These are phyloP conservation scores for Ellobius talpinus DNA, from an alignment of 2,113 vertebrate genomes.

Conservation along the genomic window DNA sequence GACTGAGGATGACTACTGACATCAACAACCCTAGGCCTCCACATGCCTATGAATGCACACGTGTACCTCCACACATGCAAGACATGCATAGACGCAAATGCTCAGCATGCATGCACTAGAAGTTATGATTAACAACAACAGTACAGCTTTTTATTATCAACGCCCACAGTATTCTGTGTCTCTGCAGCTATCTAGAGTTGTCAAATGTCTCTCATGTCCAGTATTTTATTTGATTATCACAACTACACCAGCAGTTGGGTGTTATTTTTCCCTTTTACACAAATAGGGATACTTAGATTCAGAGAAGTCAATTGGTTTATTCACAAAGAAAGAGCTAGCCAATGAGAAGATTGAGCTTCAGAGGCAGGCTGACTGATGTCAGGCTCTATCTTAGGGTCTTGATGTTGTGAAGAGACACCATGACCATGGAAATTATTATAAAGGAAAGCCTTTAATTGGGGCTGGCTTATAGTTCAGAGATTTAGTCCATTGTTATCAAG, in stretches of 20 bases:
- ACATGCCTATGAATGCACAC: neutral
- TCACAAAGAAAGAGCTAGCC: neutral
- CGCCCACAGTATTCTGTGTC: neutral
- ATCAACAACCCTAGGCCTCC: neutral
- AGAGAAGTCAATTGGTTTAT: neutral
- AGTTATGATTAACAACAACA: neutral
- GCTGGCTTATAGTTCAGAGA: neutral
- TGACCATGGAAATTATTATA: neutral
- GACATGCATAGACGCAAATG: neutral
- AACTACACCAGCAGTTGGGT: neutral
- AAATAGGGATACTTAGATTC: neutral
- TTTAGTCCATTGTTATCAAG: neutral
- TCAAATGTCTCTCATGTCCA: neutral
- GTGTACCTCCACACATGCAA: neutral
- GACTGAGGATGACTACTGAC: neutral
- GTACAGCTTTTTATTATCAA: slow-evolving; percentile 22
- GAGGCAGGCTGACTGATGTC: neutral
- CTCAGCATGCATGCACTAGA: neutral
- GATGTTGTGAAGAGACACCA: neutral
- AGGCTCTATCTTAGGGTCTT: neutral
- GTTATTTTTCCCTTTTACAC: neutral
- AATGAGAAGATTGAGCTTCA: neutral
- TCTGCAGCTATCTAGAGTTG: neutral
- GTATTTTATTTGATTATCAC: neutral
- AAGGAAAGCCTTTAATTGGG: neutral